phyloP scores from a whole-genome alignment of 2,113 vertebrate genomes.

The Odontesthes bonariensis region DNA sequence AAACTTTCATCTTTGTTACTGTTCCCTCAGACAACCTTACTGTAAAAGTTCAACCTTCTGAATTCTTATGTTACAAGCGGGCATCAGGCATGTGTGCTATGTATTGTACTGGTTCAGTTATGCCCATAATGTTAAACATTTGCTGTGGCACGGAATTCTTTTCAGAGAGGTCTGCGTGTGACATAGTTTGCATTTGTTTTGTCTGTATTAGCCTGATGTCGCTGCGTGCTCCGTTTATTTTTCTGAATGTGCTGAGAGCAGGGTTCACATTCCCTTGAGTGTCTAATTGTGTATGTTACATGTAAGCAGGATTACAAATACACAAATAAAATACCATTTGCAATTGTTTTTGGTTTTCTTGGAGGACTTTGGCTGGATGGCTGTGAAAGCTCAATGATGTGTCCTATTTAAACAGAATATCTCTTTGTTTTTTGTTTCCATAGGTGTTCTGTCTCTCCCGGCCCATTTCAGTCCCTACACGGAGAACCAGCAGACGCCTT shows the following conservation, averaged over 20 bases:
- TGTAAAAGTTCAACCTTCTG: neutral
- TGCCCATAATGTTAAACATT: neutral
- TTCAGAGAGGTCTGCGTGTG: neutral
- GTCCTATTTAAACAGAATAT: neutral
- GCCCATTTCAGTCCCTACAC: conserved; percentile 97
- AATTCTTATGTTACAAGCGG: neutral
- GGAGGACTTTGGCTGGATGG: neutral
- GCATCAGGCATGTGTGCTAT: neutral
- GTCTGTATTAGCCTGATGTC: conserved; percentile 48
- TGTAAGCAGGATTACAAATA: conserved; percentile 33
- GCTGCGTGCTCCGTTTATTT: conserved; percentile 42
- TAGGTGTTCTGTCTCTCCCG: conserved; percentile 96
- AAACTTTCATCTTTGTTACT: neutral
- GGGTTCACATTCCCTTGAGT: conserved; percentile 35
- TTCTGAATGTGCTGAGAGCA: conserved; percentile 40
- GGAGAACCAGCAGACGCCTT: conserved; percentile 83
- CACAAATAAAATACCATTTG: conserved; percentile 33
- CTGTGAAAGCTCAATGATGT: neutral
- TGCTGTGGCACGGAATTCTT: neutral
- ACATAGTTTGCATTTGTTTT: conserved; percentile 10
- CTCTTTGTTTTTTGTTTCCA: conserved; percentile 52
- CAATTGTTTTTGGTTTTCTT: conserved; percentile 18
- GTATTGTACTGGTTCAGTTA: neutral
- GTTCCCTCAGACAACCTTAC: neutral
- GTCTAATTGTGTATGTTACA: conserved; percentile 46